Evolutionary conservation across 2,113 vertebrate genomes (phyloP), one percentile per base, ranked within the genome.

Genomic region (Bufo gargarizans): DNA sequence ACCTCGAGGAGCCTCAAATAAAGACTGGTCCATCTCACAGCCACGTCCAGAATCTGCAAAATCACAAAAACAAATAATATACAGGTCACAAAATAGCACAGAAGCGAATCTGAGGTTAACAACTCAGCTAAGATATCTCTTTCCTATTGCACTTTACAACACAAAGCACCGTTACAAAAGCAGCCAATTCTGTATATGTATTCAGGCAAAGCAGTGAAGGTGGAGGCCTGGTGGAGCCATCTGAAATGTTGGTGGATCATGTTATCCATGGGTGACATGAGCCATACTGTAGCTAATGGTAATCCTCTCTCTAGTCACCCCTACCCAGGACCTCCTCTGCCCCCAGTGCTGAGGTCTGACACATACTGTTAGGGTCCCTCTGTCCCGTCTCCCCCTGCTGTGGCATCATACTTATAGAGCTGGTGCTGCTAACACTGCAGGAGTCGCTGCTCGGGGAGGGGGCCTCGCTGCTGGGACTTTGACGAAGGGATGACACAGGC

Each of bases 391-490:
- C 53, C 20, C 7, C 11, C 83, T 86, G 85, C 59, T 84, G 81
- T 89, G 87, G 87, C 87, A 58, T 3, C 94, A 43, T 90, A 99
- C 98, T 97, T 49, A 96, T 96, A 87, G 98, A 99, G 91, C 98
- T 99, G 92, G 97, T 97, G 93, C 98, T 99, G 95, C 98, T 99
- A 92, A 99, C 95, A 1, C 97, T 99, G 93, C 97, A 99, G 58
- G 97, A 97, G 91, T 98, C 98, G 0, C 98, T 99, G 93, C 97
- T 96, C 0, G 98, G 97, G 0, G 98, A 99, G 0, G 98, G 97
- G 0, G 96, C 96, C 89, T 99, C 97, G 0, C 96, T 97, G 93
- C 96, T 93, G 8, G 95, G 94, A 89, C 95, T 92, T 89, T 96
- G 95, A 82, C 96, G 95, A 91, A 96, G 94, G 0, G 95, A 94